Base-by-base conservation (phyloP, 2,113 vertebrate genomes). In the Oryzias javanicus region DNA sequence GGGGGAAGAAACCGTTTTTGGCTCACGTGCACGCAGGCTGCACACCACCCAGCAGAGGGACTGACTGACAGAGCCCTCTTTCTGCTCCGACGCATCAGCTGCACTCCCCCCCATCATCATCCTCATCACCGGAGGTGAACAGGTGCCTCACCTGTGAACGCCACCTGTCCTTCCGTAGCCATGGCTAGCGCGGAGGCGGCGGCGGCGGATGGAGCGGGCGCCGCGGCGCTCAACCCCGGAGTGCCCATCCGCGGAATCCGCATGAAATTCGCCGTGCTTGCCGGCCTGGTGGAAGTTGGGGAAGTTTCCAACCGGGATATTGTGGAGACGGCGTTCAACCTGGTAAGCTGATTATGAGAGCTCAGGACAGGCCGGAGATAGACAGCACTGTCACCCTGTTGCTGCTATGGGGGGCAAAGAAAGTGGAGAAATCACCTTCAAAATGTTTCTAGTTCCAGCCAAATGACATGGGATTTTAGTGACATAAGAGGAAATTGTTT, bases 201-300 rank as follows among this genome's bases (percentile, higher is more conserved):
- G 52, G 51, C 85, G 52, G 67, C 70, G 27, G 74, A 86, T 62
- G 81, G 70, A 22, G 71, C 86, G 10, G 74, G 75, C 61, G 63
- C 82, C 64, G 20, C 81, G 78, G 86, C 93, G n/a, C 76, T 96
- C 79, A 91, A 91, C 61, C 94, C 94, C 0, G 91, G 86, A 10
- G 84, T 98, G 50, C 97, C 96, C 16, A 95, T 99, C 72, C 88
- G 96, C 85, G 96, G 97, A 2, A 98, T 98, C 79, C 67, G 80
- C 66, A 98, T 98, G 97, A 99, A 99, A 85, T 99, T 98, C 35
- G 97, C 93, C 0, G 97, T 99, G 72, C 89, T 99, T 42, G 88
- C 90, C 0, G 95, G 97, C 1, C 85, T 99, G 82, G 88, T 97
- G 78, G 95, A 98, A 89, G 96, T 97, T 71, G 95, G 95, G 12